Base-by-base conservation (phyloP, 2,113 vertebrate species). In the Etheostoma spectabile region DNA sequence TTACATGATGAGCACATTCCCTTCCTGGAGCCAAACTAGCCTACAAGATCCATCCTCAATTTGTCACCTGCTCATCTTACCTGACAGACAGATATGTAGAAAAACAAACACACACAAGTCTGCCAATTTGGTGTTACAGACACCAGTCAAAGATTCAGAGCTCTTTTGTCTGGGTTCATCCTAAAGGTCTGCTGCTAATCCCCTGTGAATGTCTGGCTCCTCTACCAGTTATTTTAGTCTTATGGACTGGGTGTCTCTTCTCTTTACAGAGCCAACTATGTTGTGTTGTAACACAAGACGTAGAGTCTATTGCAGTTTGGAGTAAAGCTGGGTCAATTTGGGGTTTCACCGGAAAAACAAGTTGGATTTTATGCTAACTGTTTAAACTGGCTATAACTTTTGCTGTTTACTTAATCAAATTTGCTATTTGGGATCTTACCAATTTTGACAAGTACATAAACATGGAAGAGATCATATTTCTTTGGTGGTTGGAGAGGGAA, bases 141-240 rank as follows among this genome's bases (percentile, higher is more conserved):
- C 14, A 52, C 22, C 13, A 46, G 27, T 18, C 21, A 82, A 30
- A 35, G 57, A 42, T 42, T 46, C 8, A 22, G 22, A 56, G 61
- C 16, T 42, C 33, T 33, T 70, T 60, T 83, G 52, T 77, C 30
- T 65, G 60, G 52, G 66, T 65, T 70, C 67, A 77, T 65, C 24
- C 8, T 59, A 64, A 64, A 77, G 66, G 80, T 65, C 80, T 75
- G 56, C 63, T 62, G 21, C n/a, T 62, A 49, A 38, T 57, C 57
- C 11, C 45, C 18, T 8, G 18, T 70, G 51, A 82, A 70, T n/a
- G 51, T 70, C 30, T 77, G 73, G 49, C 57, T 56, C 27, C 49
- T 69, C 65, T 35, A 35, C 35, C 12, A 56, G n/a, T 35, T 64
- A 76, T 75, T 64, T 75, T 10, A 74, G 67, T 64, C 60, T 6